These are phyloP conservation scores for Orthosia gothica DNA, from an alignment of 2,888 invertebrate genomes.

Conservation along the genomic window DNA sequence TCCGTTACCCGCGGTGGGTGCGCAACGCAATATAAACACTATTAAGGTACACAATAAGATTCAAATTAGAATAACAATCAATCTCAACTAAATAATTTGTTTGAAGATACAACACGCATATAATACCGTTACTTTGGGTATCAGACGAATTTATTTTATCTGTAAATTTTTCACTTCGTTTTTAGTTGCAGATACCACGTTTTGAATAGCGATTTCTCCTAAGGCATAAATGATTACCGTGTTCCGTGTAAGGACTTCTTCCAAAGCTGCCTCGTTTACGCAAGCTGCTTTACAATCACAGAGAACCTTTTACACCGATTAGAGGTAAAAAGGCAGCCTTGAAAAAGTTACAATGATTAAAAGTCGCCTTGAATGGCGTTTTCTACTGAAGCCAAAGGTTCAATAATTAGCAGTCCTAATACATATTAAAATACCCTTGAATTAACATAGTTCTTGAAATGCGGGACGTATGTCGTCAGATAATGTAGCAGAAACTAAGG, in stretches of 20 bases:
- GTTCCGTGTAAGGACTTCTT: background rate
- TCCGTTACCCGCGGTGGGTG: slow-evolving; percentile 51
- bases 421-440: background rate
- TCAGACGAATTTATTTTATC: background rate
- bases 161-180: background rate
- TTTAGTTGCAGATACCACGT: background rate
- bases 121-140: slow-evolving; percentile 10
- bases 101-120: slow-evolving; percentile 27
- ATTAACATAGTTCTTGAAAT: slow-evolving; percentile 1
- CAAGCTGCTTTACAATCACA: background rate
- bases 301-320: background rate
- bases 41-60: slow-evolving; percentile 54
- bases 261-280: slow-evolving; percentile 4
- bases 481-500: background rate
- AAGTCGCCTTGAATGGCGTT: background rate
- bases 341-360: slow-evolving; percentile 2
- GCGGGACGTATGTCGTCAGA: slow-evolving; percentile 1
- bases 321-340: background rate
- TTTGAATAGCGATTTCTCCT: background rate
- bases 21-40: slow-evolving; percentile 61
- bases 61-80: slow-evolving; percentile 51
- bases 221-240: slow-evolving; percentile 12
- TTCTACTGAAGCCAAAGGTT: slow-evolving; percentile 11
- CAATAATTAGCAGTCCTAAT: slow-evolving; percentile 3
- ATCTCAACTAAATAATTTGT: slow-evolving; percentile 39